phyloP scores from a whole-genome alignment of 2,888 invertebrate genomes.

The Sepiola atlantica region DNA sequence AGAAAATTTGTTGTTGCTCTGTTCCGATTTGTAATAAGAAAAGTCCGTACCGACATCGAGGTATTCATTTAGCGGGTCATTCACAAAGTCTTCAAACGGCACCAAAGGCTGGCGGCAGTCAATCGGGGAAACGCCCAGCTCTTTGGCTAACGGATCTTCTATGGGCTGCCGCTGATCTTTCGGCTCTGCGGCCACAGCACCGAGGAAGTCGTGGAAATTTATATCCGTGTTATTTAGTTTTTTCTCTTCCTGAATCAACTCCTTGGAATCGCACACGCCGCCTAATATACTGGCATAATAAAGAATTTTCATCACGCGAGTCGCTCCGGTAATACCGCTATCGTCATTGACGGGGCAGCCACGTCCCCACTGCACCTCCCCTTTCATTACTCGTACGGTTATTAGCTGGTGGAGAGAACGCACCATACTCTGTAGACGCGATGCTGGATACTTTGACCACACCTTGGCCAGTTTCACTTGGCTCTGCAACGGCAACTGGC shows the following conservation, averaged over 20 bases:
- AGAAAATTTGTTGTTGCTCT: constrained; percentile 77
- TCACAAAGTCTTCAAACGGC: constrained; percentile 92
- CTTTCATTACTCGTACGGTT: constrained; percentile 84
- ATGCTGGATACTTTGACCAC: constrained; percentile 80
- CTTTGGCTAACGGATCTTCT: constrained; percentile 78
- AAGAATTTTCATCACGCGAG: constrained; percentile 86
- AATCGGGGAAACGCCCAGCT: constrained; percentile 84
- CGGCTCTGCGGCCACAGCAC: constrained; percentile 70
- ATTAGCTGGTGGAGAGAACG: constrained; percentile 86
- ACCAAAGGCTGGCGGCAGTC: constrained; percentile 89
- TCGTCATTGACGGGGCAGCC: constrained; percentile 87
- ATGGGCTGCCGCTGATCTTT: constrained; percentile 70
- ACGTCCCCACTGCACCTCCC: constrained; percentile 79
- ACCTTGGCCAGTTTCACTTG: constrained; percentile 87
- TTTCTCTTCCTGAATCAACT: constrained; percentile 68
- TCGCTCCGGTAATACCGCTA: constrained; percentile 86
- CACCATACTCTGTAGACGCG: constrained; percentile 63
- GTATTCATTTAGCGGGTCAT: constrained; percentile 92
- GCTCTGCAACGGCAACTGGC: constrained; percentile 82
- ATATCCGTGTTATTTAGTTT: constrained; percentile 58
- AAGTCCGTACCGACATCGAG: constrained; percentile 96
- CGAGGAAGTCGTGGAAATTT: constrained; percentile 59
- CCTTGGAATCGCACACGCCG: constrained; percentile 77
- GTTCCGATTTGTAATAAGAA: constrained; percentile 85
- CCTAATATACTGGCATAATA: constrained; percentile 89